Evolutionary conservation across 1,140 invertebrate genomes (phyloP), one percentile per base, ranked within the genome.

Genomic region (Drosophila equinoxialis): DNA sequence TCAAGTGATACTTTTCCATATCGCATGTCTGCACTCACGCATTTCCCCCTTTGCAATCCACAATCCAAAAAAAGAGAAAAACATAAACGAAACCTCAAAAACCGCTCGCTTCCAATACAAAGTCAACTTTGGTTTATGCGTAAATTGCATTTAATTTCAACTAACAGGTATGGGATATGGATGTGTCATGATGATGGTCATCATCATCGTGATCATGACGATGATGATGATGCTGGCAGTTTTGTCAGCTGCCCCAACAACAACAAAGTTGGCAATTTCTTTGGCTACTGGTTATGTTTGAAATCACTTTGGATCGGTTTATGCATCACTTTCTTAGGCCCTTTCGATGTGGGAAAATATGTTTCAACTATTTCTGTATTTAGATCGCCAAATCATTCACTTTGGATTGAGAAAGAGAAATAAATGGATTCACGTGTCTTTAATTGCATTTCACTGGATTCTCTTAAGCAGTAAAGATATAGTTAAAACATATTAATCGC

Each of bases 1-100:
- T 86, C 82, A 86, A 86, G 79, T 83, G 82, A 86, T 79, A 85
- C 72, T 79, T 86, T 77, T 79, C 65, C 76, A 87, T 79, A 86
- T 86, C 82, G 71, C 83, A 86, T 86, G 79, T 85, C 82, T 75
- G 54, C 45, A 20, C 51, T 23, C 51, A 60, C 65, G 61, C 62
- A 72, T 48, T 62, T 33, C 14, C 23, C 30, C 30, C 41, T 20
- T 2, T 0, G 23, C 17, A 6, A 30, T 14, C n/a, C 8, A 35
- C 33, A 2, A 17, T 17, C 17, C 17, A 1, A 33, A 37, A 37
- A 30, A 11, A 37, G 20, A 23, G 20, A 6, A 30, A 30, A 30
- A 30, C 0, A 17, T 17, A 17, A 30, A 30, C 30, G 30, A 30
- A 30, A 30, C 30, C 30, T 30, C 30, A 30, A 30, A 30, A 30